Conservation (phyloP, 1,140 invertebrate genomes). For the Theocolax elegans region DNA sequence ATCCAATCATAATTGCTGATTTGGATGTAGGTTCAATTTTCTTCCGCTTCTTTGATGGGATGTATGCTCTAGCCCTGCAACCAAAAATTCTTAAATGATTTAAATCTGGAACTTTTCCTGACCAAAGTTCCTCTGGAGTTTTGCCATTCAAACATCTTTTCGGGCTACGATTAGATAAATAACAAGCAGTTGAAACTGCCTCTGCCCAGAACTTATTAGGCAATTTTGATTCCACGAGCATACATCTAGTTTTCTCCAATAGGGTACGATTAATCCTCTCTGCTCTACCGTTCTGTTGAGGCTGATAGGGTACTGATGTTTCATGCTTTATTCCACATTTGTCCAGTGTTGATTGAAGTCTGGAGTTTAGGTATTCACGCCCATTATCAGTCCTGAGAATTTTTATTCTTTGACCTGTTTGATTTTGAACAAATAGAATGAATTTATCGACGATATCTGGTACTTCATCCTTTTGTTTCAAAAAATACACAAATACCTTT, state of each 20-base stretch:
- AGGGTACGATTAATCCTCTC: conserved; percentile 58
- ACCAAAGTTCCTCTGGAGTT: conserved; percentile 54
- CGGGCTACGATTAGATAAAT: conserved; percentile 41
- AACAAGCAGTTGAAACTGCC: conserved; percentile 48
- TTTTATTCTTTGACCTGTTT: too few relatives aligned
- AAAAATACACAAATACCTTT: too few relatives aligned
- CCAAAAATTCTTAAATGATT: conserved; percentile 60
- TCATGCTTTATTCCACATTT: too few relatives aligned
- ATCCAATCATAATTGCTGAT: conserved; percentile 10
- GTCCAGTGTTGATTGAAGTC: too few relatives aligned
- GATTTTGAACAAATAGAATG: conserved; percentile 23
- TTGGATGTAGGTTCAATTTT: neutral
- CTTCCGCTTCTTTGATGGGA: neutral
- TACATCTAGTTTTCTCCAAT: conserved; percentile 53
- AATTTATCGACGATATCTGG: too few relatives aligned
- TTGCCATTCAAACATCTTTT: conserved; percentile 34
- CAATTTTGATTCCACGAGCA: conserved; percentile 50
- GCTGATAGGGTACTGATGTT: conserved; percentile 51
- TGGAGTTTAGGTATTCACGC: too few relatives aligned
- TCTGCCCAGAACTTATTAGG: conserved; percentile 57
- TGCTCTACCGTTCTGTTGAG: conserved; percentile 49
- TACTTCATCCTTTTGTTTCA: too few relatives aligned
- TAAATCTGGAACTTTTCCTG: conserved; percentile 48
- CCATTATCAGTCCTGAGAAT: too few relatives aligned
- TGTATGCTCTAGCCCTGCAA: conserved; percentile 42